phyloP scores from a whole-genome alignment of 1,140 invertebrate genomes.

The Panulirus ornatus region DNA sequence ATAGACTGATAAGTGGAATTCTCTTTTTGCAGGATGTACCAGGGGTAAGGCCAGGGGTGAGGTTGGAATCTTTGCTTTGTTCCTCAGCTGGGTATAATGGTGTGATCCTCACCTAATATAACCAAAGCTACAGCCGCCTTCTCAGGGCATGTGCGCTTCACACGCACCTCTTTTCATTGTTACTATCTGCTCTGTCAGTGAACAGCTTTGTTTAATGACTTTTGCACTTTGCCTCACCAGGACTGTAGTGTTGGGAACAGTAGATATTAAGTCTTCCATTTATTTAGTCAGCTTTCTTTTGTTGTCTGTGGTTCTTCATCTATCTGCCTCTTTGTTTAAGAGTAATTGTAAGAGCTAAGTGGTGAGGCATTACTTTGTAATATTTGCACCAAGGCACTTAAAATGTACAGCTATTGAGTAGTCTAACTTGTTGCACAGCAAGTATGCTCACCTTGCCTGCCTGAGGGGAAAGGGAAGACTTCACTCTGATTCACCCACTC shows the following conservation, averaged over 20 bases:
- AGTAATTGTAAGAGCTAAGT: background rate
- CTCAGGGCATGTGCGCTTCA: background rate
- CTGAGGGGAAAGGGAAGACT: slow-evolving; percentile 38
- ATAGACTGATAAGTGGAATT: slow-evolving; percentile 45
- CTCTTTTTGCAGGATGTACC: slow-evolving; percentile 75
- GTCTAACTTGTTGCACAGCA: slow-evolving; percentile 19
- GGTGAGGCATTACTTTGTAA: slow-evolving; percentile 23
- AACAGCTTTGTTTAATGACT: background rate
- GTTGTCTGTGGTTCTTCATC: background rate
- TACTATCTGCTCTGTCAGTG: too few relatives aligned
- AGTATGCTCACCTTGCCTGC: slow-evolving; percentile 10
- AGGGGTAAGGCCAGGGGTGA: slow-evolving; percentile 71
- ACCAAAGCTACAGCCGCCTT: background rate
- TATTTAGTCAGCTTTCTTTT: background rate
- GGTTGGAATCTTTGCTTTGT: slow-evolving; percentile 51
- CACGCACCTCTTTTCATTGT: background rate
- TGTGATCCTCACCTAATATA: slow-evolving; percentile 13
- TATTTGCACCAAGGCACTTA: background rate
- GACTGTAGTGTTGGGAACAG: background rate
- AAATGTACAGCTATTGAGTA: background rate
- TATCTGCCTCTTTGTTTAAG: background rate
- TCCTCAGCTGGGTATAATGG: slow-evolving; percentile 42
- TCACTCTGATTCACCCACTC: slow-evolving; percentile 5
- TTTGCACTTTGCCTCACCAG: slow-evolving; percentile 1
- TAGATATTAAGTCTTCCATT: background rate